phyloP scores from a whole-genome alignment of 2,113 vertebrate genomes.

The Saccopteryx leptura region DNA sequence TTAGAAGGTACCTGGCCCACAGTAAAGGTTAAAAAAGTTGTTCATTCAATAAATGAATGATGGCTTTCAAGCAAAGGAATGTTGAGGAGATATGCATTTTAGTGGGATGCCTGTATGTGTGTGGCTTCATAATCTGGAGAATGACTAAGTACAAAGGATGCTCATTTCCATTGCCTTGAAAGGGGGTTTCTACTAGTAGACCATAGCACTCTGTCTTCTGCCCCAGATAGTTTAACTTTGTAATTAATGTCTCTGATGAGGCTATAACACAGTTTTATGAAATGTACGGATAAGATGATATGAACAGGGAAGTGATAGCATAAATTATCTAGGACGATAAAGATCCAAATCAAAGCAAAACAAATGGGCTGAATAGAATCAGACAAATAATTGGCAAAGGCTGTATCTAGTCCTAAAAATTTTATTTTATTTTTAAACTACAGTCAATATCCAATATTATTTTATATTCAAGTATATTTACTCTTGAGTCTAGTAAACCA shows the following conservation, averaged over 20 bases:
- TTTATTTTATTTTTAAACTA: background rate
- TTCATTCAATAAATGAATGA: background rate
- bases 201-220: background rate
- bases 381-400: slow-evolving; percentile 34
- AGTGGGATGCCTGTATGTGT: background rate
- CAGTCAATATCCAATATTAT: background rate
- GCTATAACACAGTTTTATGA: slow-evolving; percentile 19
- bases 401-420: background rate
- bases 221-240: background rate
- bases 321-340: background rate
- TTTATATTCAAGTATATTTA: background rate
- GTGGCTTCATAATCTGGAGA: background rate
- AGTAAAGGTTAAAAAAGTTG: slow-evolving; percentile 5
- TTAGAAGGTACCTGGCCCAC: background rate
- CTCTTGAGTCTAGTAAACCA: background rate
- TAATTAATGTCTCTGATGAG: background rate
- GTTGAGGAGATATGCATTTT: background rate
- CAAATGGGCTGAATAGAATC: background rate
- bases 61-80: background rate
- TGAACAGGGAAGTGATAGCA: background rate
- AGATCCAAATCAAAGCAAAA: slow-evolving; percentile 10
- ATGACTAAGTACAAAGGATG: background rate
- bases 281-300: background rate
- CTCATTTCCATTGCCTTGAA: background rate
- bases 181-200: background rate